Conservation (phyloP, 2,888 invertebrate genomes). For the Pantelozetes paolii region DNA sequence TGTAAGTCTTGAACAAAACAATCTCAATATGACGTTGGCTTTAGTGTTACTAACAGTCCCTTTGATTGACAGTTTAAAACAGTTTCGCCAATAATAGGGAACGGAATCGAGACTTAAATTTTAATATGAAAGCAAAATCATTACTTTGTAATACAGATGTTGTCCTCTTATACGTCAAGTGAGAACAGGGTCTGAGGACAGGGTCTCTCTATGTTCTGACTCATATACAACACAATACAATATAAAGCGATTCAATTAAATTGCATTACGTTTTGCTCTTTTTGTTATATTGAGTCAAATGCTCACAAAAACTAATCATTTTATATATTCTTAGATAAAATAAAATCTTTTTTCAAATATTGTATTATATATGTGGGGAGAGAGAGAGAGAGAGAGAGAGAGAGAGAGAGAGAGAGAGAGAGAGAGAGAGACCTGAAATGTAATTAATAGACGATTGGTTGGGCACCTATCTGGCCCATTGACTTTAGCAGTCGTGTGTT, state of each 20-base stretch:
- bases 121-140: conserved; percentile 32
- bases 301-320: conserved; percentile 16
- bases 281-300: conserved; percentile 33
- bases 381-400: conserved; percentile 27
- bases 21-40: conserved; percentile 4
- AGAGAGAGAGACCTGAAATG: not conserved
- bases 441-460: conserved; percentile 35
- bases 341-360: conserved; percentile 31
- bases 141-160: conserved; percentile 34
- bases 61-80: conserved; percentile 18
- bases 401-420: conserved; percentile 13
- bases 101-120: conserved; percentile 20
- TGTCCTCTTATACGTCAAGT: conserved; percentile 27
- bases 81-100: not conserved
- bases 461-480: conserved; percentile 14
- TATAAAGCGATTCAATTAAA: conserved; percentile 25
- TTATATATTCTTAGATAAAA: conserved; percentile 27
- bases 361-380: conserved; percentile 30
- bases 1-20: not conserved
- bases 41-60: not conserved
- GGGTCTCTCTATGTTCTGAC: conserved; percentile 1
- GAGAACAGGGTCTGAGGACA: not conserved
- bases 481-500: conserved; percentile 34
- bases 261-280: conserved; percentile 16
- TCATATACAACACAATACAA: conserved; percentile 33